These are phyloP conservation scores for Eupithecia subfuscata DNA, from an alignment of 2,888 invertebrate genomes.

Conservation along the genomic window DNA sequence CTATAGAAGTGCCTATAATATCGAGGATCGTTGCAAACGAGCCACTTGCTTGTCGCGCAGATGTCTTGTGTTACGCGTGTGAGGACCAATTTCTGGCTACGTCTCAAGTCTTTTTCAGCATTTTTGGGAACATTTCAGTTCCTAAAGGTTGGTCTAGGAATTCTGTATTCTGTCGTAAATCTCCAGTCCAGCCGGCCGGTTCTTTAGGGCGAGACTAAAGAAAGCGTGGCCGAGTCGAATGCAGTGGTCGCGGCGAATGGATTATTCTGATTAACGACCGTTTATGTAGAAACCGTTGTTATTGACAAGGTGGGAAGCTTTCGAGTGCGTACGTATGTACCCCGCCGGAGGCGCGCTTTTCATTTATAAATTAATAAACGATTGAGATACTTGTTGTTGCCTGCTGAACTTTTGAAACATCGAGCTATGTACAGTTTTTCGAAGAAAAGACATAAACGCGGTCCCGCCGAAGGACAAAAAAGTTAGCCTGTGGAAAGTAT, in stretches of 20 bases:
- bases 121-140: background rate
- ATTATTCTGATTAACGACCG: conserved; percentile 38
- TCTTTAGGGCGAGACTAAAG: conserved; percentile 45
- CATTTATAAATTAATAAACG: background rate
- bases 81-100: background rate
- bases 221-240: conserved; percentile 52
- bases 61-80: background rate
- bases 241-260: conserved; percentile 46
- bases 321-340: background rate
- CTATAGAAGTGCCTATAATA: background rate
- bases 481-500: background rate
- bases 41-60: background rate
- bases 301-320: conserved; percentile 29
- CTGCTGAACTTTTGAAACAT: background rate
- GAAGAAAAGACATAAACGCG: conserved; percentile 34
- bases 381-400: background rate
- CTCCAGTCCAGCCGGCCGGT: conserved; percentile 1
- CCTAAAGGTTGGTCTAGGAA: background rate
- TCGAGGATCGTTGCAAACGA: background rate
- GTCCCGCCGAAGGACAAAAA: background rate
- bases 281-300: conserved; percentile 44
- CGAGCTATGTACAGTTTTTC: background rate
- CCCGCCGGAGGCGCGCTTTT: background rate
- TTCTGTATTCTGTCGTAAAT: background rate
- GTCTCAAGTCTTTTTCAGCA: background rate